phyloP scores from a whole-genome alignment of 2,888 invertebrate genomes.

The Chorisops tibialis region DNA sequence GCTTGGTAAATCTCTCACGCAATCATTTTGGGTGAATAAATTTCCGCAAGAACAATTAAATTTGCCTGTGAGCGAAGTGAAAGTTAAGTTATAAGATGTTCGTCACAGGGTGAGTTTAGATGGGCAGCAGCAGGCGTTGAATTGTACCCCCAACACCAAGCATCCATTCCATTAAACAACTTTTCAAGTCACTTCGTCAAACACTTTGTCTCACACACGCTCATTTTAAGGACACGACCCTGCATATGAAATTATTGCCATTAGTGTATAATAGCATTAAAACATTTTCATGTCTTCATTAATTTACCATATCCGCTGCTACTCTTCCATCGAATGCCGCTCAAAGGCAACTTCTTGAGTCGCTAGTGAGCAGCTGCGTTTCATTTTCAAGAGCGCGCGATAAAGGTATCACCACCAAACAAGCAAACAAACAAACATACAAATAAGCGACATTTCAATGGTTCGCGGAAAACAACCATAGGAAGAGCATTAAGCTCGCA shows the following conservation, averaged over 20 bases:
- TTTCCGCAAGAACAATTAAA: slow-evolving; percentile 27
- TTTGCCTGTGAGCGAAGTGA: slow-evolving; percentile 9
- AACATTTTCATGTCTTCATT: slow-evolving; percentile 27
- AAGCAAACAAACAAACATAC: background rate
- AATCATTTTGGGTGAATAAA: slow-evolving; percentile 28
- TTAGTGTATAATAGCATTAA: slow-evolving; percentile 25
- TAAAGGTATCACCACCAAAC: background rate
- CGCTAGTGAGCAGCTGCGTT: background rate
- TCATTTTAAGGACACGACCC: background rate
- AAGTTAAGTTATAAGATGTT: background rate
- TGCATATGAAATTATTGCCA: slow-evolving; percentile 21
- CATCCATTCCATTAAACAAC: background rate
- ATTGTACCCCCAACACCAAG: background rate
- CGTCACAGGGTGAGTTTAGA: background rate
- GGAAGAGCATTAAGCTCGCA: no score
- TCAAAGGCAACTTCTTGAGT: background rate
- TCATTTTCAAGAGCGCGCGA: no score
- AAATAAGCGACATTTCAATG: background rate
- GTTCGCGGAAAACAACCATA: no score
- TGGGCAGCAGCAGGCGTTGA: background rate
- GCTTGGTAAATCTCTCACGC: slow-evolving; percentile 28
- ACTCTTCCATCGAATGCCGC: background rate
- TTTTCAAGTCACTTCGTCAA: background rate
- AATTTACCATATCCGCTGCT: background rate
- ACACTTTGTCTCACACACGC: background rate